Percentiles rank a stretch among this genome's conserved stretches.
phyloP scores from a whole-genome alignment of 1,140 invertebrate species.

The Kradibia gibbosae region DNA sequence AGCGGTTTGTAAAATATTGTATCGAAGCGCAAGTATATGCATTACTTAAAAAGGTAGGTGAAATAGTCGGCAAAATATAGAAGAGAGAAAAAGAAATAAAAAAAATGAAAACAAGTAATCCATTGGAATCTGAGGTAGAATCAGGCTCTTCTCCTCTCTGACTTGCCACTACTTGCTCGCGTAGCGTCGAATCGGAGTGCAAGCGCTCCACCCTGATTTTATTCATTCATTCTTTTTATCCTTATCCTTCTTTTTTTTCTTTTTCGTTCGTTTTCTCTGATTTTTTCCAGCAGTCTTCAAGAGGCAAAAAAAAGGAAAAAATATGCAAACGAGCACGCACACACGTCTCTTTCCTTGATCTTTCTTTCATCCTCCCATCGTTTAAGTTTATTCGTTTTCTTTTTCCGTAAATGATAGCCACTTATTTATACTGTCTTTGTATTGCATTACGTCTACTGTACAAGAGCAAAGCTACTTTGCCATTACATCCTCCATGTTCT shows the following conservation, averaged over 20 bases:
- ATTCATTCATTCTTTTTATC: constrained; percentile 49
- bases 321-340: constrained; percentile 4
- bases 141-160: neutral
- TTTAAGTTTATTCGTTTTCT: constrained; percentile 63
- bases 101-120: constrained; percentile 23
- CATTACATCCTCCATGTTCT: constrained; percentile 60
- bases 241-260: constrained; percentile 27
- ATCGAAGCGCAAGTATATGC: neutral
- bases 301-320: constrained; percentile 7
- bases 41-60: constrained; percentile 20
- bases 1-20: neutral
- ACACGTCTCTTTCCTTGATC: constrained; percentile 41
- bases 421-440: constrained; percentile 74
- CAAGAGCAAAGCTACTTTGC: constrained; percentile 63
- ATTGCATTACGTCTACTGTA: constrained; percentile 59
- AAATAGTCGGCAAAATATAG: neutral
- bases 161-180: neutral
- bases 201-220: constrained; percentile 50
- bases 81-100: constrained; percentile 23
- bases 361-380: constrained; percentile 56
- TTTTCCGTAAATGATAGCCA: constrained; percentile 73
- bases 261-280: constrained; percentile 16
- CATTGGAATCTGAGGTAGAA: constrained; percentile 45
- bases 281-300: constrained; percentile 20
- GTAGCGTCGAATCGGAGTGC: constrained; percentile 29